These are phyloP conservation scores for Pluvialis apricaria DNA, from an alignment of 2,113 vertebrate genomes.

Conservation along the genomic window DNA sequence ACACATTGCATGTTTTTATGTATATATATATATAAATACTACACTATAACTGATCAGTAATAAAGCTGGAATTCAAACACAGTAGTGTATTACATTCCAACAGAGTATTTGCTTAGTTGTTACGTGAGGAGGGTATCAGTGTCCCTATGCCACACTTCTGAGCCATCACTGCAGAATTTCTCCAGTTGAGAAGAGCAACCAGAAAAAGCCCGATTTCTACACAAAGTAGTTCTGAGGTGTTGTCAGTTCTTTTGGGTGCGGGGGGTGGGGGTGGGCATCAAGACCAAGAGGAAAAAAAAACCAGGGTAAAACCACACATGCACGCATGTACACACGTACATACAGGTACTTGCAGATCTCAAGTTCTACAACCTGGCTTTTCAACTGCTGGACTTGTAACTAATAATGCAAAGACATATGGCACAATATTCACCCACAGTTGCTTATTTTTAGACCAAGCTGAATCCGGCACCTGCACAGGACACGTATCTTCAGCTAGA, in stretches of 20 bases:
- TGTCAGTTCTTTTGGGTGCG: not conserved
- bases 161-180: not conserved
- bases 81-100: conserved; percentile 30
- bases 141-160: not conserved
- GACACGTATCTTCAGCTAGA: not conserved
- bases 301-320: not conserved
- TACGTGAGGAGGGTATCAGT: not conserved
- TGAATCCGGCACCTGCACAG: conserved; percentile 16
- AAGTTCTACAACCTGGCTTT: not conserved
- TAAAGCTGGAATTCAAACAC: conserved; percentile 59
- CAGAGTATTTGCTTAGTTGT: not conserved
- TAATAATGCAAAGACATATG: conserved; percentile 51
- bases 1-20: conserved; percentile 43
- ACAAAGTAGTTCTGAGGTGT: not conserved
- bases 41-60: conserved; percentile 69
- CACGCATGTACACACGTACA: rapidly evolving
- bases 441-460: conserved; percentile 19
- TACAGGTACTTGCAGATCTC: not conserved
- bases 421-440: conserved; percentile 63
- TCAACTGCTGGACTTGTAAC: not conserved
- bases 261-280: not conserved
- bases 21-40: conserved; percentile 88
- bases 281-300: rapidly evolving
- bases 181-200: not conserved
- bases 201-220: not conserved